Conservation (phyloP, 2,113 vertebrate genomes). For the Azemiops feae region DNA sequence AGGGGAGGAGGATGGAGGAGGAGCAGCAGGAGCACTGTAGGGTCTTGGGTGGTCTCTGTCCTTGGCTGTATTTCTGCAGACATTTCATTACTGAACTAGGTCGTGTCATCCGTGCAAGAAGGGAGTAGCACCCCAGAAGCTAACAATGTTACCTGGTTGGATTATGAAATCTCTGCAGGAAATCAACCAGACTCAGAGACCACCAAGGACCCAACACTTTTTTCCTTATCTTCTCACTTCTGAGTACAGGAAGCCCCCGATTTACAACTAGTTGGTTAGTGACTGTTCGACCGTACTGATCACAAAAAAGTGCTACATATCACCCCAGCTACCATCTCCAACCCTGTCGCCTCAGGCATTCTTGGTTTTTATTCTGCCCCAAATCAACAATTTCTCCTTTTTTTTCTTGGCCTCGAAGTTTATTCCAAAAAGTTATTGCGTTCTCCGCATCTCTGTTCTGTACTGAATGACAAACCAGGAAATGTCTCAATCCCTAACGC, state of each 20-base stretch:
- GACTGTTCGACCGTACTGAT: no score
- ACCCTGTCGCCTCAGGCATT: fast-evolving
- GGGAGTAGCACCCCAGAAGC: no score
- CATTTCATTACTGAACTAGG: no score
- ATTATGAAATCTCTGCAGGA: no score
- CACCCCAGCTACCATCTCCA: not conserved
- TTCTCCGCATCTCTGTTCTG: not conserved
- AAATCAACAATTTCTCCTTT: not conserved
- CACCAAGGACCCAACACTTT: no score
- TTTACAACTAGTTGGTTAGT: not conserved
- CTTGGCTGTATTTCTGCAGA: no score
- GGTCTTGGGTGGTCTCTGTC: no score
- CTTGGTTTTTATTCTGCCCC: not conserved
- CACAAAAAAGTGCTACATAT: no score
- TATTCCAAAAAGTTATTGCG: not conserved
- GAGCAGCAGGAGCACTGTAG: no score
- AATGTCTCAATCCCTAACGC: not conserved
- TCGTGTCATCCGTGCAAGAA: no score
- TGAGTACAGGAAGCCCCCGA: not conserved
- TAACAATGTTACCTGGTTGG: not conserved
- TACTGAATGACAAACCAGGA: not conserved
- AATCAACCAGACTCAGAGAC: no score
- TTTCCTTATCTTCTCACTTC: not conserved
- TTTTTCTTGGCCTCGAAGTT: not conserved
- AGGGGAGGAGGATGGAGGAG: no score